Conservation (phyloP, 2,888 invertebrate species). For the Hirtodrosophila histrioides region DNA sequence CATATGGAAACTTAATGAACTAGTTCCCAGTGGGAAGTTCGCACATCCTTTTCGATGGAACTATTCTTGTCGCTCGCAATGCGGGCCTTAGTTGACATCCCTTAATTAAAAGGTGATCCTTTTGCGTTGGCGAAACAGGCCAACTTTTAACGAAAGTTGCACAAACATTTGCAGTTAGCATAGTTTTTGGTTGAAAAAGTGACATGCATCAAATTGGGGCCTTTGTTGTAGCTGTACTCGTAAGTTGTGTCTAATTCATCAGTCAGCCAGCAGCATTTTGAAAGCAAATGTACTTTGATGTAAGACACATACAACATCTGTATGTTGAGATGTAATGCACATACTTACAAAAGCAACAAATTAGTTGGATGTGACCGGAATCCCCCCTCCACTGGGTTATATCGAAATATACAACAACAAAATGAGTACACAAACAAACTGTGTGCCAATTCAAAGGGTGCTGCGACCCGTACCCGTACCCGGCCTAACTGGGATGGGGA, state of each 20-base stretch:
- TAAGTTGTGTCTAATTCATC: conserved; percentile 58
- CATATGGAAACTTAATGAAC: too few relatives aligned
- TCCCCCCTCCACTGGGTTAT: not conserved
- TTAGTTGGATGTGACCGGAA: conserved; percentile 33
- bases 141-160: conserved; percentile 36
- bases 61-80: conserved; percentile 10
- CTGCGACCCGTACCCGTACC: not conserved
- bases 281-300: conserved; percentile 76
- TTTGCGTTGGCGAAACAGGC: conserved; percentile 1
- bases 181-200: conserved; percentile 49
- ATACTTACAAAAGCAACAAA: conserved; percentile 36
- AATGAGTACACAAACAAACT: conserved; percentile 36
- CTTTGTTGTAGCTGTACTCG: conserved; percentile 25
- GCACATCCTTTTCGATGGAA: too few relatives aligned
- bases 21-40: too few relatives aligned
- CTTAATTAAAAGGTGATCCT: conserved; percentile 47
- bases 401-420: too few relatives aligned
- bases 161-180: conserved; percentile 35
- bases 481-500: not conserved
- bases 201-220: conserved; percentile 48
- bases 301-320: conserved; percentile 62
- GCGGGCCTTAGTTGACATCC: conserved; percentile 35
- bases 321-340: conserved; percentile 8
- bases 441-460: conserved; percentile 48
- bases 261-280: conserved; percentile 52